phyloP scores from a whole-genome alignment of 2,113 vertebrate species.

The Toxostoma redivivum region DNA sequence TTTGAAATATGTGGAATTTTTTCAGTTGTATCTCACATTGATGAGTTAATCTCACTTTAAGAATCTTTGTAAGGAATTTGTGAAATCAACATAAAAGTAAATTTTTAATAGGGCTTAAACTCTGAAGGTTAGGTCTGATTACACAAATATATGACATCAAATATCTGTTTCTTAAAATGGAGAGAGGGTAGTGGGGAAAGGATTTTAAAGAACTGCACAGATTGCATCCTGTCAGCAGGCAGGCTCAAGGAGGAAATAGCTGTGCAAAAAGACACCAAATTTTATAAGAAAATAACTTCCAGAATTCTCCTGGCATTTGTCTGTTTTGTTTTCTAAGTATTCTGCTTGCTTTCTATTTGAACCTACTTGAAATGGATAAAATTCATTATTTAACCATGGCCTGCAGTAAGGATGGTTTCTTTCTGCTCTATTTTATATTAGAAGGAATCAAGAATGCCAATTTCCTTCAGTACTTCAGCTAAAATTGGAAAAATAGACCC shows the following conservation, averaged over 20 bases:
- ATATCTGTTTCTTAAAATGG: not conserved
- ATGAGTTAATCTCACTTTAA: not conserved
- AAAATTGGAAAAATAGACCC: constrained; percentile 48
- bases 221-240: not conserved
- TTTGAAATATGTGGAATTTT: not conserved
- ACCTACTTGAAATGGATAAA: constrained; percentile 25
- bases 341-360: constrained; percentile 21
- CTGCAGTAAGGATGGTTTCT: not conserved
- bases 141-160: not conserved
- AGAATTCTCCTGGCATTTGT: not conserved
- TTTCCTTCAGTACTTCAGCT: constrained; percentile 27
- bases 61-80: not conserved
- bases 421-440: constrained; percentile 39
- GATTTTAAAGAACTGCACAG: not conserved
- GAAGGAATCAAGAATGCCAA: constrained; percentile 39
- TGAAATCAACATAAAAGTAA: not conserved
- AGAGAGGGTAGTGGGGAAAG: not conserved
- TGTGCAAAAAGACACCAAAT: not conserved
- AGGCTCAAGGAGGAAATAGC: not conserved
- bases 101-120: not conserved
- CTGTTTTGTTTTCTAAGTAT: constrained; percentile 13
- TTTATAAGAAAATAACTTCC: constrained; percentile 23
- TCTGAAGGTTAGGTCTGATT: not conserved
- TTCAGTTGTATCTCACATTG: not conserved
- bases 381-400: constrained; percentile 27